Evolutionary conservation across 2,113 vertebrate genomes (phyloP), one percentile per base, ranked within the genome.

Genomic region (Colius striatus): DNA sequence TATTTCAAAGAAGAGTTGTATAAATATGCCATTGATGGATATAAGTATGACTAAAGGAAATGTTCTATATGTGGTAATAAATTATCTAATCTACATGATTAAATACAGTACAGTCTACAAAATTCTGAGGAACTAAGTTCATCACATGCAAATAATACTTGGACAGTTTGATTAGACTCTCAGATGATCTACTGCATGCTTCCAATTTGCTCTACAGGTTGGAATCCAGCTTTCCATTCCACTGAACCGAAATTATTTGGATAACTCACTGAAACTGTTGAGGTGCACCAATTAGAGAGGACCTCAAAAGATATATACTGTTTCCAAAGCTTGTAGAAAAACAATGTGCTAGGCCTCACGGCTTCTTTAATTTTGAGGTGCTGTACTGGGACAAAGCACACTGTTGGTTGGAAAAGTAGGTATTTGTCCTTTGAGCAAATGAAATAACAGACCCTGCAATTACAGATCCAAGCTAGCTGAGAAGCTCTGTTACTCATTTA

Each of bases 161-260:
- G 60, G 53, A 45, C 16, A 50, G 18, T 50, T 71, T 67, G 43
- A 83, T 3, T 25, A 32, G 54, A 70, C 66, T 51, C 38, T 87
- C 47, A 73, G 60, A 30, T 87, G 51, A 94, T 74, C 48, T 67
- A 63, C 70, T 86, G 16, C 3, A 26, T 70, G 76, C 26, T 85
- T 81, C 15, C 53, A 86, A 27, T 26, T 76, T 70, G 41, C 63
- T 76, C n/a, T 51, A 43, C 12, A 34, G 65, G 61, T 4, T 57
- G 19, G 41, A 92, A 95, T 66, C 36, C 54, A 87, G 47, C 26
- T 90, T 93, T 34, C 17, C 14, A 77, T 60, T 71, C 29, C 32
- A 77, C 48, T 58, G 34, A 94, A 95, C 30, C 86, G 30, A 90
- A 88, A 74, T 71, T 83, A 60, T 72, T 88, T 84, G 68, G 48